Conservation (phyloP, 2,888 invertebrate genomes). For the Erannis defoliaria region DNA sequence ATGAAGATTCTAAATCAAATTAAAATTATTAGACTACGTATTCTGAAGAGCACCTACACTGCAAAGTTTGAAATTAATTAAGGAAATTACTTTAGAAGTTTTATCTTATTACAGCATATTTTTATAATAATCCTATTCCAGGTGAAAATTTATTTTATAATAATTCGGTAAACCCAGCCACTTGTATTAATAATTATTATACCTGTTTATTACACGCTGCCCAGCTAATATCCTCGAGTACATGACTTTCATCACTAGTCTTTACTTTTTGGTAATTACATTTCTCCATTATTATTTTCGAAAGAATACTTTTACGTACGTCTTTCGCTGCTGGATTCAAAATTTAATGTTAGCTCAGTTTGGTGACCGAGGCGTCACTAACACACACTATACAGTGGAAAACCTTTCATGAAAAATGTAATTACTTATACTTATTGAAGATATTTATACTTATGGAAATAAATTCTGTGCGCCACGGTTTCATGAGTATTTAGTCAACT, state of each 20-base stretch:
- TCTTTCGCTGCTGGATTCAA: not conserved
- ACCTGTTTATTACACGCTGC: conserved; percentile 18
- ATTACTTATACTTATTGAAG: conserved; percentile 1
- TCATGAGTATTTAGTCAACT: too few relatives aligned
- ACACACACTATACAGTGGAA: not conserved
- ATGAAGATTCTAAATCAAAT: too few relatives aligned
- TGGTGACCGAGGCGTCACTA: conserved; percentile 11
- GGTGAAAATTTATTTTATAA: too few relatives aligned
- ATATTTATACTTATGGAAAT: not conserved
- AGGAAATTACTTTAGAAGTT: too few relatives aligned
- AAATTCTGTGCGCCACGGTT: too few relatives aligned
- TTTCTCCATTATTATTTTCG: conserved; percentile 18
- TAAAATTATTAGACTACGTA: too few relatives aligned
- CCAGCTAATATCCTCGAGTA: not conserved
- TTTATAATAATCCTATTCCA: too few relatives aligned
- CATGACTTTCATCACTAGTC: conserved; percentile 6
- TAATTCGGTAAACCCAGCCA: too few relatives aligned
- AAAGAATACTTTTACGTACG: not conserved
- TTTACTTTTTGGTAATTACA: conserved; percentile 28
- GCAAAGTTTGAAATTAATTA: too few relatives aligned
- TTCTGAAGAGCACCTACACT: too few relatives aligned
- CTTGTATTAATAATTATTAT: not conserved
- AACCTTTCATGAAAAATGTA: conserved; percentile 8
- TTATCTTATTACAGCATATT: too few relatives aligned
- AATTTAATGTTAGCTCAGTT: conserved; percentile 17